Conservation (phyloP, 1,140 invertebrate species). For the Drosophila murphyi region DNA sequence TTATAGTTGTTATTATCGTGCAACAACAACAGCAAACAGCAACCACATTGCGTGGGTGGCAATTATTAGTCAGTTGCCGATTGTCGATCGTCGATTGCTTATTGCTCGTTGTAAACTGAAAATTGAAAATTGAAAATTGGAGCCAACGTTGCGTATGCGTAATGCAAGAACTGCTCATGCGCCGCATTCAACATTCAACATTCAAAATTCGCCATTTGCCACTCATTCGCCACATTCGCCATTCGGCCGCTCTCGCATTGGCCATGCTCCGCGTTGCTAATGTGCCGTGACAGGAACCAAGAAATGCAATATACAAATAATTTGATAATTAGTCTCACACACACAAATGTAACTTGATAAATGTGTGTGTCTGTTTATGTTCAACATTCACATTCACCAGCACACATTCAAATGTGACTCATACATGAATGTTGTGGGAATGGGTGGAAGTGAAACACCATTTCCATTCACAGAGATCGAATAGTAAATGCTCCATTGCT, state of each 20-base stretch:
- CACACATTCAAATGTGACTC: neutral
- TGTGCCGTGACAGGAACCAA: slow-evolving; percentile 57
- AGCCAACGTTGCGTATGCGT: slow-evolving; percentile 64
- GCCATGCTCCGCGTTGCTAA: slow-evolving; percentile 50
- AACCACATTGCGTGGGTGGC: slow-evolving; percentile 31
- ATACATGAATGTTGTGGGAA: neutral
- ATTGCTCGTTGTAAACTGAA: neutral
- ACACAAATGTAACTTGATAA: slow-evolving; percentile 28
- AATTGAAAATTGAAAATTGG: neutral
- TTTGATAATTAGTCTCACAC: slow-evolving; percentile 71
- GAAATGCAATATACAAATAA: slow-evolving; percentile 50
- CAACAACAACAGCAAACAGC: slow-evolving; percentile 27
- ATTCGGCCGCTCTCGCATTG: slow-evolving; percentile 6
- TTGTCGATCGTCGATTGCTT: slow-evolving; percentile 8
- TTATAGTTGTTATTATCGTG: slow-evolving; percentile 59
- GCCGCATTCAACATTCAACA: slow-evolving; percentile 37
- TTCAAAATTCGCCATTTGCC: neutral
- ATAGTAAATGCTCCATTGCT: neutral
- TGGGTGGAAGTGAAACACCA: neutral
- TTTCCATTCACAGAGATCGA: neutral
- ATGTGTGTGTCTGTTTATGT: slow-evolving; percentile 17
- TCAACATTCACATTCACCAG: slow-evolving; percentile 22
- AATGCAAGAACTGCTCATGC: slow-evolving; percentile 67
- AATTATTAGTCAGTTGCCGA: slow-evolving; percentile 54
- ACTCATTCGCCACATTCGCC: neutral